Base-by-base conservation (phyloP, 2,113 vertebrate genomes). In the Sylvilagus bachmani region DNA sequence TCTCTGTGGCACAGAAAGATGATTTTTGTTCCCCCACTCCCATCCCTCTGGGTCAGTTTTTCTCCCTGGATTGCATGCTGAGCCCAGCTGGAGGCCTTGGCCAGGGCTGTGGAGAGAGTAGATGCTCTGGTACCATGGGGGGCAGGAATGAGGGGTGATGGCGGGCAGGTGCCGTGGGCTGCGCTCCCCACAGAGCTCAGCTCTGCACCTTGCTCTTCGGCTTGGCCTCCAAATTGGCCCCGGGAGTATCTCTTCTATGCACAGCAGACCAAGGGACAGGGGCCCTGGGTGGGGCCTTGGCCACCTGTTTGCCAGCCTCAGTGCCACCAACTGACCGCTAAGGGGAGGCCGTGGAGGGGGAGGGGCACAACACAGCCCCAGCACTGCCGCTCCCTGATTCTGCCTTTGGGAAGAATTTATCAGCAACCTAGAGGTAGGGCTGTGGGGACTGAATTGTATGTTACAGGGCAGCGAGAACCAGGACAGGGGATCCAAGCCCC, bases 111-210 rank as follows among this genome's bases (percentile, higher is more conserved):
- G 44, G 51, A n/a, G 51, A 71, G 33, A 11, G 7, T 14, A 36
- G 10, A 12, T 24, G 31, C 31, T 1, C 2, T 3, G 53, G n/a
- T 0, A 14, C 27, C 0, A 1, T 6, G 2, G 9, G 44, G 44
- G 80, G 64, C 27, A 44, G 66, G 70, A 11, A 55, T 2, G 27
- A n/a, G 80, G 38, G n/a, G 86, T 21, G 33, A 49, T 2, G 4
- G 69, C 0, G 33, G 55, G 25, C 9, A 0, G 22, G n/a, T 16
- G 0, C 69, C 3, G 6, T 0, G 2, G 10, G 24, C 3, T 0
- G 31, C 10, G 64, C 12, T 25, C 29, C 5, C 25, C 4, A 7
- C 29, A 49, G 61, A 38, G 13, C 24, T 4, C 2, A 9, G 3
- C n/a, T 33, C 49, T 7, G 1, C 5, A 8, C 62, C 21, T 21